Conservation (phyloP, 2,888 invertebrate genomes). For the Strigamia transsilvanica region DNA sequence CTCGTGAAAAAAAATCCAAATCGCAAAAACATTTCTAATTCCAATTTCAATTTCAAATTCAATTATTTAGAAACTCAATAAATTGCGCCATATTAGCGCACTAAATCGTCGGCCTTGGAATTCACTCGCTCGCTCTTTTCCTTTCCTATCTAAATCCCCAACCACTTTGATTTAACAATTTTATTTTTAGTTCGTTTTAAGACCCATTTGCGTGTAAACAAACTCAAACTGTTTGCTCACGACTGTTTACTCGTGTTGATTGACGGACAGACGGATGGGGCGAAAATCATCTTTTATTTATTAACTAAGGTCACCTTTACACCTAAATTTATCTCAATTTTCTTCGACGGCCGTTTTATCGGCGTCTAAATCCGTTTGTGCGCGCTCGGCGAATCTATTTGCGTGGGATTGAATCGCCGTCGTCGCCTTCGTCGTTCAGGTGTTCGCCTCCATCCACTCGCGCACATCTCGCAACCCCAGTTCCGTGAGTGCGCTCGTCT, state of each 20-base stretch:
- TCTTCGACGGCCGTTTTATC: no score
- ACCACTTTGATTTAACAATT: neutral
- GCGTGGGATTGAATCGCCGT: no score
- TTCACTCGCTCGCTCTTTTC: neutral
- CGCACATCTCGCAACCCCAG: neutral
- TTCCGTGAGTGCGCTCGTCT: slow-evolving; percentile 3
- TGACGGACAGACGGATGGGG: neutral
- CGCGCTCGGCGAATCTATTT: no score
- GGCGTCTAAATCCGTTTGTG: no score
- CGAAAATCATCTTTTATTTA: no score
- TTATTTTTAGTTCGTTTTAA: slow-evolving; percentile 18
- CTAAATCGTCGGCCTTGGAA: neutral
- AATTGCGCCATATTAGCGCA: no score
- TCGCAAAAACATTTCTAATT: no score
- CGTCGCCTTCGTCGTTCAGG: no score
- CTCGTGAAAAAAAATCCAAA: no score
- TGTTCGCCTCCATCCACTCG: slow-evolving; percentile 16
- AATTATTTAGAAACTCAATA: no score
- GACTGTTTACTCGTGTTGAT: slow-evolving; percentile 19
- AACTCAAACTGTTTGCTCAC: neutral
- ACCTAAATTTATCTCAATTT: neutral
- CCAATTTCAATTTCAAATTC: no score
- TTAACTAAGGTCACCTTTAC: neutral
- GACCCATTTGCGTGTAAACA: neutral
- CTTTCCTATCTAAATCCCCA: neutral